A percentile compares a stretch with the other conserved stretches of the same genome.
phyloP scores from a whole-genome alignment of 2,888 invertebrate species.

The Mimachlamys varia region DNA sequence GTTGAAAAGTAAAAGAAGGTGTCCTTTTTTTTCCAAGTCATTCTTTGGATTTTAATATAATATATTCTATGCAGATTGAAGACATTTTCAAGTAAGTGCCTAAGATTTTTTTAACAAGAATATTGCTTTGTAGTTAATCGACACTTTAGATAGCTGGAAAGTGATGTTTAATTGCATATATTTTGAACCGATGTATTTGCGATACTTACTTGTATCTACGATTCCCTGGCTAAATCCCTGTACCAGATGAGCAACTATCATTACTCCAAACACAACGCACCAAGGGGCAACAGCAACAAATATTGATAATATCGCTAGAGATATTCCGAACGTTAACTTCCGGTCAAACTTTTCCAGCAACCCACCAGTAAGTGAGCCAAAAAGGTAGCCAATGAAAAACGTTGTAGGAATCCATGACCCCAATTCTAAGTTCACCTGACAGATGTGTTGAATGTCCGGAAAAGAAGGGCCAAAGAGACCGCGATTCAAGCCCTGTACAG shows the following conservation, averaged over 20 bases:
- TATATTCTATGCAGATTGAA: no score
- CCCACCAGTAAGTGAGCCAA: background rate
- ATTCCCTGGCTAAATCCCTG: slow-evolving; percentile 6
- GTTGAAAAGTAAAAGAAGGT: no score
- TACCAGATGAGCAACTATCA: background rate
- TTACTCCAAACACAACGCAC: background rate
- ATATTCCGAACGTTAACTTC: background rate
- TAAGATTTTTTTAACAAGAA: no score
- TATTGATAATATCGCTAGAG: background rate
- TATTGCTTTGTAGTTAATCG: no score
- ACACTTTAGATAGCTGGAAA: no score
- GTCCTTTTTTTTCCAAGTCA: no score
- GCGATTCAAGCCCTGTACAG: background rate
- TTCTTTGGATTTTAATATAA: no score
- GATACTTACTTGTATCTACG: background rate
- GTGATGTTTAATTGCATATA: no score
- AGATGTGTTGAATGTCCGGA: background rate
- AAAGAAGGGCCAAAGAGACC: background rate
- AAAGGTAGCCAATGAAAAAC: background rate
- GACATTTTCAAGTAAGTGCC: no score
- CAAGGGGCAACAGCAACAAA: background rate
- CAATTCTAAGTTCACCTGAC: background rate
- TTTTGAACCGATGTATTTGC: no score
- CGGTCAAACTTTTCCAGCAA: background rate
- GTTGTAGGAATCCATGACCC: background rate